Percentiles rank a stretch among this genome's conserved stretches.
Conservation (phyloP, 2,113 vertebrate genomes). For the Seriola quinqueradiata region DNA sequence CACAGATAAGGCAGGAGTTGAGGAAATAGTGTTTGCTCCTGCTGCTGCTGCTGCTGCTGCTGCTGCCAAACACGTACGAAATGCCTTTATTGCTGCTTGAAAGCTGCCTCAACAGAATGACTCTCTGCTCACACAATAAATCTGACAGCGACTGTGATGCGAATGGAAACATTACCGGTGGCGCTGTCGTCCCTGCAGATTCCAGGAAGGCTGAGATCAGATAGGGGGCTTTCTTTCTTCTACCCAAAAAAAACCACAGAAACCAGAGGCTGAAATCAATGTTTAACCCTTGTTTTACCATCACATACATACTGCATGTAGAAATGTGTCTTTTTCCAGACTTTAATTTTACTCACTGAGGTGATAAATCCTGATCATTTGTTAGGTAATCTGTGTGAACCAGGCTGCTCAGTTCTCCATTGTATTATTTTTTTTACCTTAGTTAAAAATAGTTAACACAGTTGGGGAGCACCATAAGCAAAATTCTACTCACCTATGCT, state of each 20-base stretch:
- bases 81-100: slow-evolving; percentile 24
- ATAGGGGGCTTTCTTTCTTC: not conserved
- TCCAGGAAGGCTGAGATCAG: slow-evolving; percentile 33
- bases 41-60: not conserved
- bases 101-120: not conserved
- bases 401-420: no score
- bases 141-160: not conserved
- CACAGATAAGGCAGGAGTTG: slow-evolving; percentile 19
- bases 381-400: not conserved
- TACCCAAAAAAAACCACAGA: not conserved
- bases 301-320: not conserved
- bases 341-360: no score
- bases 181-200: slow-evolving; percentile 5
- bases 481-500: no score
- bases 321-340: not conserved
- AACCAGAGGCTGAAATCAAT: not conserved
- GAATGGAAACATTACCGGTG: slow-evolving; percentile 2
- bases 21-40: not conserved
- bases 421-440: no score
- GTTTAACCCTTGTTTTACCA: not conserved
- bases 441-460: no score
- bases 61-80: slow-evolving; percentile 17
- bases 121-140: not conserved
- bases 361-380: not conserved
- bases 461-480: no score